Evolutionary conservation across 2,888 invertebrate species (phyloP), one percentile per base, ranked within the genome.

Genomic region (Subacronicta megacephala): DNA sequence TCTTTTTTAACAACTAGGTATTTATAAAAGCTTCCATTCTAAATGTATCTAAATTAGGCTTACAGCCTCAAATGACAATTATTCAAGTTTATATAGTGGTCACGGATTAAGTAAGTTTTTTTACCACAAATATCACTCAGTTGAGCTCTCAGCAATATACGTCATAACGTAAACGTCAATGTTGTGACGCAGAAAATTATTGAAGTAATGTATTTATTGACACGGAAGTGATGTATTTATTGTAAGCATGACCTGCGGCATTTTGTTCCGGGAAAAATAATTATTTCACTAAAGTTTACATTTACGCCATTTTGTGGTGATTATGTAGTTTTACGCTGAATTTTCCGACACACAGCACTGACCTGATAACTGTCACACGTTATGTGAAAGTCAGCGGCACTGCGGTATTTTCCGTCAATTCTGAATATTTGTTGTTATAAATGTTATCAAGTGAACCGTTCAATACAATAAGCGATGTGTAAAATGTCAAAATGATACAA

Each of bases 51-150:
- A 20, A 3, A 20, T 20, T 20, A 20, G 1, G 7, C 9, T 26
- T 9, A 2, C 10, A 26, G 3, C 10, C n/a, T n/a, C n/a, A n/a
- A n/a, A 26, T 26, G 26, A 3, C 26, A 26, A 5, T 7, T n/a
- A n/a, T n/a, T 31, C 6, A 31, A n/a, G n/a, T 31, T 23, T 40
- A 40, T 23, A n/a, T 1, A 50, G 50, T 59, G 43, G 33, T 60
- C 44, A 57, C 52, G 41, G 20, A 44, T 59, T 47, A 55, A 70
- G 55, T 61, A 63, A n/a, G n/a, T n/a, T 63, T 60, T 61, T 60
- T 46, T 38, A 36, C 41, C 29, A 50, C 38, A 54, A 61, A 59
- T 57, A 53, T 46, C 35, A 33, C 38, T 40, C 12, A 16, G 9
- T 16, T 18, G 18, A 31, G 16, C 37, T 44, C 23, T 43, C 43